Conservation (phyloP, 2,797 vertebrate genomes). For the Pteronotus mesoamericanus region DNA sequence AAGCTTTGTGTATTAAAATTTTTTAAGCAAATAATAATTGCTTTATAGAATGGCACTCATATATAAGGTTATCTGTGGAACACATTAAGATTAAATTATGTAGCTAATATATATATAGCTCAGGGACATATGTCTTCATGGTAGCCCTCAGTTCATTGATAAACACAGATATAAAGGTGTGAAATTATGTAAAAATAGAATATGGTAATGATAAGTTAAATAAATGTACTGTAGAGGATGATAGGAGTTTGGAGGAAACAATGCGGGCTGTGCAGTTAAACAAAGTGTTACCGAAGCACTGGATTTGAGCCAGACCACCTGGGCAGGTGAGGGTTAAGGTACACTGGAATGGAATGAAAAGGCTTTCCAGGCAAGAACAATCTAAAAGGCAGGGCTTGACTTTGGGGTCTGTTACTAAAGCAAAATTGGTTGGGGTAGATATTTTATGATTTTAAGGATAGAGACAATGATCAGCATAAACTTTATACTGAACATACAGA, state of each 20-base stretch:
- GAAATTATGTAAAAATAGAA: neutral
- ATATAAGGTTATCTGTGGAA: neutral
- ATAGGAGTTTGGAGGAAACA: neutral
- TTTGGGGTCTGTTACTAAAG: neutral
- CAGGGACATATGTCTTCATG: neutral
- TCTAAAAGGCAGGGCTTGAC: neutral
- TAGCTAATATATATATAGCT: neutral
- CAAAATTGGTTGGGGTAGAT: neutral
- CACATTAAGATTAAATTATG: conserved; percentile 16
- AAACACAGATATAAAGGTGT: neutral
- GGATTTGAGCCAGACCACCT: neutral
- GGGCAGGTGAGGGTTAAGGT: neutral
- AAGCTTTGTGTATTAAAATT: neutral
- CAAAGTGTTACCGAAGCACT: neutral
- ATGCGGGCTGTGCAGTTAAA: neutral
- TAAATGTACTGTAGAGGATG: neutral
- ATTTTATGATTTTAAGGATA: neutral
- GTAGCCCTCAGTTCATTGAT: neutral
- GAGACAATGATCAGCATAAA: neutral
- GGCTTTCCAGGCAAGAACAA: neutral
- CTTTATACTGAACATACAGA: neutral
- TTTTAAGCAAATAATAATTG: neutral
- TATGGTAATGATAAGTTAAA: neutral
- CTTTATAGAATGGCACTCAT: neutral
- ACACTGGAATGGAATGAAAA: neutral